Evolutionary conservation across 2,888 invertebrate genomes (phyloP).

Genomic region (Eupithecia insigniata): DNA sequence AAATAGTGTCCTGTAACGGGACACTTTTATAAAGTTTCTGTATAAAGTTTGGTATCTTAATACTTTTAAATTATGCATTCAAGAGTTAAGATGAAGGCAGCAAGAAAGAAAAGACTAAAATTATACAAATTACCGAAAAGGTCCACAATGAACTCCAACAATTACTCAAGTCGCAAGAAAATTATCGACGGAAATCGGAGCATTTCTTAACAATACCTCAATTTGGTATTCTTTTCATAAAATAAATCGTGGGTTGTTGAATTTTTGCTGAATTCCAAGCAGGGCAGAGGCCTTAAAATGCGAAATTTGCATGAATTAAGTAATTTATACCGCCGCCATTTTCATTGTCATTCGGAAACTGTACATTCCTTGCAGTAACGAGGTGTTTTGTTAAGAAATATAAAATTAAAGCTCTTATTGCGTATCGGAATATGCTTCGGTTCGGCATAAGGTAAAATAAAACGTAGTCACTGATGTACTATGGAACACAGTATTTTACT

Average conservation of each 20-base stretch:
- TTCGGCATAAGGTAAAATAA: slow-evolving; percentile 23
- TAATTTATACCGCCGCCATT: slow-evolving; percentile 64
- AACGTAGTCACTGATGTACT: background rate
- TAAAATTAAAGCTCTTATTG: slow-evolving; percentile 25
- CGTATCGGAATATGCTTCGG: slow-evolving; percentile 1
- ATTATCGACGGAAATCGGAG: slow-evolving; percentile 31
- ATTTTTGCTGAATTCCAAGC: slow-evolving; percentile 48
- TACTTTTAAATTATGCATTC: background rate
- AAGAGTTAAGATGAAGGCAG: background rate
- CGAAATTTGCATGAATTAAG: slow-evolving; percentile 71
- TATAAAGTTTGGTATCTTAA: background rate
- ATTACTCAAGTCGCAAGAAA: slow-evolving; percentile 20
- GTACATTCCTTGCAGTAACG: slow-evolving; percentile 43
- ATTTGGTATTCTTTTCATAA: slow-evolving; percentile 51
- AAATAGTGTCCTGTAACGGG: background rate
- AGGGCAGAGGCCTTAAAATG: slow-evolving; percentile 47
- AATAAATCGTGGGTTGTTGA: slow-evolving; percentile 32
- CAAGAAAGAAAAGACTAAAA: slow-evolving; percentile 5
- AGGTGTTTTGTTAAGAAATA: slow-evolving; percentile 45
- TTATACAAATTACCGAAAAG: slow-evolving; percentile 10
- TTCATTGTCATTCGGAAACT: slow-evolving; percentile 51
- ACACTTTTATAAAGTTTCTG: background rate
- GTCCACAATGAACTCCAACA: slow-evolving; percentile 13
- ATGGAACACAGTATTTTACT: background rate
- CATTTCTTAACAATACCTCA: slow-evolving; percentile 58